A percentile compares a stretch with the other conserved stretches of the same genome.
These are phyloP conservation scores for Chloebia gouldiae DNA, from an alignment of 2,113 vertebrate species.

Conservation along the genomic window DNA sequence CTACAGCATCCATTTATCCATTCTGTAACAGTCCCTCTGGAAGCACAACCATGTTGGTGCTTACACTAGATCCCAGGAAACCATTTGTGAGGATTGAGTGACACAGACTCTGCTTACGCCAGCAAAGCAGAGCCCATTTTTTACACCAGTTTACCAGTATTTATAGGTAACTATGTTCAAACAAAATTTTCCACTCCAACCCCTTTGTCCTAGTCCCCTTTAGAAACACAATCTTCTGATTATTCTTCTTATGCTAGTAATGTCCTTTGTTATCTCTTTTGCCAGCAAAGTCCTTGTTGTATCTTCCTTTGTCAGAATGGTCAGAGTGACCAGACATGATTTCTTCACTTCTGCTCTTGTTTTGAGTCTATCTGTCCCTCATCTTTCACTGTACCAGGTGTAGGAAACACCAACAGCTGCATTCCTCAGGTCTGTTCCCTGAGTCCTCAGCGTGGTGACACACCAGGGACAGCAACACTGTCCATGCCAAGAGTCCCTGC, in stretches of 20 bases:
- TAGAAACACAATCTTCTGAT: not conserved
- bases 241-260: not conserved
- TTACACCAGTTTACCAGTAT: not conserved
- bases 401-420: not conserved
- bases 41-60: not conserved
- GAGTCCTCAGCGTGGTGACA: not conserved
- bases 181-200: not conserved
- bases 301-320: not conserved
- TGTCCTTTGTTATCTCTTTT: not conserved
- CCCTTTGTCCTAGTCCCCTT: not conserved
- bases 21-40: not conserved
- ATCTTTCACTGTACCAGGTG: not conserved
- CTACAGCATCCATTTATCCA: not conserved
- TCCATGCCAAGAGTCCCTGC: not conserved
- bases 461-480: not conserved
- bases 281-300: not conserved
- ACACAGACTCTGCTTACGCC: not conserved
- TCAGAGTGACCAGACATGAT: not conserved
- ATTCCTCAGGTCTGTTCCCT: not conserved
- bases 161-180: not conserved
- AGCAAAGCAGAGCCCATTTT: not conserved
- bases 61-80: not conserved
- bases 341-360: not conserved
- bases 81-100: not conserved
- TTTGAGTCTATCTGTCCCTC: not conserved